Base-by-base conservation (phyloP, 2,888 invertebrate genomes). In the Morinoia aosen region DNA sequence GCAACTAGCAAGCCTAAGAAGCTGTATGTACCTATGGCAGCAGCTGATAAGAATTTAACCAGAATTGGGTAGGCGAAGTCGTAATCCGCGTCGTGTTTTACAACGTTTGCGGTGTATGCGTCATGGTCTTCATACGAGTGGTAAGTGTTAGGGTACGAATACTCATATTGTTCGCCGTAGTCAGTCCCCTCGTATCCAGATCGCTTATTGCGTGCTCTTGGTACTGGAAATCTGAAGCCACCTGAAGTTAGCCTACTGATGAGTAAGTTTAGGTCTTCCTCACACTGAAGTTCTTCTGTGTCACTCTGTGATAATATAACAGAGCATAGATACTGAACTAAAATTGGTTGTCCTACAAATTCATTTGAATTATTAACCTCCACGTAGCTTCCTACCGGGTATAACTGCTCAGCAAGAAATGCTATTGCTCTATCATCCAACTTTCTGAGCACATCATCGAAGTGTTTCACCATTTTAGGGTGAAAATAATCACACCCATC, bases 21-120 rank as follows among this genome's bases (percentile, higher is more conserved):
- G 56, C 57, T 57, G n/a, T 93, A 93, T 7, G 93, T 57, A 11
- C 93, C 93, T n/a, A 93, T 57, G 12, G 93, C 57, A 57, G 33
- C 57, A 33, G 93, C 93, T 48, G 57, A 5, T 33, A 93, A 57
- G 16, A 93, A 57, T 14, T 93, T 56, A 2, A 93, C 58, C 5
- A 93, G 93, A 48, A 93, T 48, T 16, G 93, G 93, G 14, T 93
- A 93, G 57, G 93, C 56, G 33, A 48, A 93, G 25, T 57, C 33
- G 33, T 93, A 93, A 57, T 93, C 93, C 3, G 25, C 57, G 57
- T 57, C 40, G 11, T 57, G 5, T 14, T 57, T 57, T 1, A 39
- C 19, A 57, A 93, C 48, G 57, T 93, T 58, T 58, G 33, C 57
- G 33, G 57, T 14, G 16, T 57, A 93, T 10, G 93, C 7, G 11